These are phyloP conservation scores for Eilema caniola DNA, from an alignment of 2,888 invertebrate species.

Conservation along the genomic window DNA sequence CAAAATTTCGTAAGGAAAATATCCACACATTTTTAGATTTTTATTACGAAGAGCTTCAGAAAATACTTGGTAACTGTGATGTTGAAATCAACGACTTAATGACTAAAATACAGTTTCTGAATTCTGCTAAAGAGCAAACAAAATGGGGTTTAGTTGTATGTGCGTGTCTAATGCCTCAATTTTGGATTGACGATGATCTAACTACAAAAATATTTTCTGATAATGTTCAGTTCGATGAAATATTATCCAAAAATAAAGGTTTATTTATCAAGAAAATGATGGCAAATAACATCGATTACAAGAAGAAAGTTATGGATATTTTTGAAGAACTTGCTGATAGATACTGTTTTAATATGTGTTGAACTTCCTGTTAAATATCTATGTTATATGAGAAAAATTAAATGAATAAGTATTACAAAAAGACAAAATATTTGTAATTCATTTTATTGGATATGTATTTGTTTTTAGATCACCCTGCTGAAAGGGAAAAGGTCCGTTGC, in stretches of 20 bases:
- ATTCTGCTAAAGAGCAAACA: slow-evolving; percentile 80
- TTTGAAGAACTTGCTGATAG: slow-evolving; percentile 85
- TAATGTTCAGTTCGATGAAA: slow-evolving; percentile 84
- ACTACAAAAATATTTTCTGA: slow-evolving; percentile 79
- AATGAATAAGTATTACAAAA: background rate
- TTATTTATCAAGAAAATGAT: slow-evolving; percentile 86
- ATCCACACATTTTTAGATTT: slow-evolving; percentile 80
- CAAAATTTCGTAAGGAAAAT: slow-evolving; percentile 80
- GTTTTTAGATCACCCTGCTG: too few relatives aligned
- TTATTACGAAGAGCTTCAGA: slow-evolving; percentile 85
- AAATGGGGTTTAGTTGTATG: slow-evolving; percentile 86
- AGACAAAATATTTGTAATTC: background rate
- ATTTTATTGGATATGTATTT: too few relatives aligned
- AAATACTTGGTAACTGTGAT: slow-evolving; percentile 70
- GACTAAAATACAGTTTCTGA: slow-evolving; percentile 73
- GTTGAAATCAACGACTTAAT: slow-evolving; percentile 76
- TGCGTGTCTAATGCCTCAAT: slow-evolving; percentile 83
- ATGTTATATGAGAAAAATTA: background rate
- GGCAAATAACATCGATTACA: slow-evolving; percentile 79
- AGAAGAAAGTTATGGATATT: slow-evolving; percentile 81
- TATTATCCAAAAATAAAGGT: slow-evolving; percentile 83
- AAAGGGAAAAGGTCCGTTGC: too few relatives aligned
- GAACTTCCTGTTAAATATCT: background rate
- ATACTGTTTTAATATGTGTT: slow-evolving; percentile 64
- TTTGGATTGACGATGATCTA: slow-evolving; percentile 84